Percentiles rank a stretch among this genome's conserved stretches.
Evolutionary conservation across 2,113 vertebrate species (phyloP).

Genomic region (Cephalophus harveyi): DNA sequence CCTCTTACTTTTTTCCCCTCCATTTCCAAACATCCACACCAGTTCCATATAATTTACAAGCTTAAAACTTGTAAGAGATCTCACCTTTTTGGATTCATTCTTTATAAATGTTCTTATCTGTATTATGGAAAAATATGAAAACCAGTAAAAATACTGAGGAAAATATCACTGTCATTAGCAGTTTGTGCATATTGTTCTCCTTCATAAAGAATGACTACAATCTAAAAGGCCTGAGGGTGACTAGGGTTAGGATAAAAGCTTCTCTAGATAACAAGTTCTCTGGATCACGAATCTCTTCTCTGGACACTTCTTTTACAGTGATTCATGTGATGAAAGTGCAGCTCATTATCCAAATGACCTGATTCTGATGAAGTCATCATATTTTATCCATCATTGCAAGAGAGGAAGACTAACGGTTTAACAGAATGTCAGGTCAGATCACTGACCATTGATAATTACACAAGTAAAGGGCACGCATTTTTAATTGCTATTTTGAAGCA

Average conservation of each 20-base stretch:
- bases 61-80: background rate
- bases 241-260: background rate
- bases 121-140: background rate
- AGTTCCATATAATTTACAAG: background rate
- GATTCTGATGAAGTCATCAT: background rate
- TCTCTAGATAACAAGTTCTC: background rate
- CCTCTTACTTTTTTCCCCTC: rapidly evolving
- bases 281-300: background rate
- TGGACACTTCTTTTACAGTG: background rate
- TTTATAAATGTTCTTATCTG: background rate
- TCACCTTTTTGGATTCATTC: background rate
- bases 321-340: background rate
- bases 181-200: background rate
- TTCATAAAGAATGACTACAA: background rate
- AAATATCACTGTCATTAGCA: background rate
- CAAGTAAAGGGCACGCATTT: background rate
- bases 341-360: background rate
- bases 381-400: background rate
- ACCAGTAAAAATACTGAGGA: background rate
- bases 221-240: background rate
- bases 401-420: background rate
- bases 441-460: background rate
- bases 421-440: background rate
- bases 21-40: background rate
- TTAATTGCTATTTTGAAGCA: background rate